Base-by-base conservation (phyloP, 2,888 invertebrate genomes). In the Drosophila colorata region DNA sequence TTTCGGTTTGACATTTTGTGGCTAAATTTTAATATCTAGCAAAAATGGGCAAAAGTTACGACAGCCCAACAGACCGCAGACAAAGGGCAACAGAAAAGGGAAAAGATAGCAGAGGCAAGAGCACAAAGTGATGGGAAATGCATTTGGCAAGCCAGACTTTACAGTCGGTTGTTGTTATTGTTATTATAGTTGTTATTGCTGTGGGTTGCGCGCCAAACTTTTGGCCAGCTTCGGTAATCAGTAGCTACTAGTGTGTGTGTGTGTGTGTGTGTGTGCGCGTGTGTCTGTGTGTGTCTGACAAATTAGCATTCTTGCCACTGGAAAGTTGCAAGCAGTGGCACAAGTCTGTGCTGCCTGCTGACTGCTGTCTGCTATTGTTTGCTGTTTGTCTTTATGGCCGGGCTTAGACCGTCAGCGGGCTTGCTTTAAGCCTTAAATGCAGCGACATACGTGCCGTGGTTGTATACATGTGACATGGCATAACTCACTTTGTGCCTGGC, bases 1-100 rank as follows among this genome's bases (percentile, higher is more conserved):
- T 86, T 86, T 78, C 70, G 70, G 83, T 83, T 85, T 85, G 84
- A 86, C 88, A 88, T 86, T 85, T 74, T 86, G 88, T 83, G 80
- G 85, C 75, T 75, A 69, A 68, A 88, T 82, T 82, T 86, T 85
- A 80, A 87, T 82, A 85, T 87, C 77, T 77, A 73, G 64, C 55
- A 74, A 68, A 82, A 82, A 79, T 84, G 79, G 74, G 48, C 66
- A 75, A 73, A 87, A 83, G 87, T 83, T 83, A 69, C 70, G 70
- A 64, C 69, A 69, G 35, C 46, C 56, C 52, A 60, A 53, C 52
- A 66, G 31, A 38, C 53, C 53, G 16, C 46, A 53, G 40, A 46
- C 46, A 58, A 56, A 52, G 41, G 16, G 13, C 16, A 25, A 31
- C 33, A 25, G 28, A 18, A 8, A 23, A 20, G 6, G 16, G 16